A percentile compares a stretch with the other conserved stretches of the same genome.
phyloP scores from a whole-genome alignment of 1,140 invertebrate species.

The Zaprionus tsacasi region DNA sequence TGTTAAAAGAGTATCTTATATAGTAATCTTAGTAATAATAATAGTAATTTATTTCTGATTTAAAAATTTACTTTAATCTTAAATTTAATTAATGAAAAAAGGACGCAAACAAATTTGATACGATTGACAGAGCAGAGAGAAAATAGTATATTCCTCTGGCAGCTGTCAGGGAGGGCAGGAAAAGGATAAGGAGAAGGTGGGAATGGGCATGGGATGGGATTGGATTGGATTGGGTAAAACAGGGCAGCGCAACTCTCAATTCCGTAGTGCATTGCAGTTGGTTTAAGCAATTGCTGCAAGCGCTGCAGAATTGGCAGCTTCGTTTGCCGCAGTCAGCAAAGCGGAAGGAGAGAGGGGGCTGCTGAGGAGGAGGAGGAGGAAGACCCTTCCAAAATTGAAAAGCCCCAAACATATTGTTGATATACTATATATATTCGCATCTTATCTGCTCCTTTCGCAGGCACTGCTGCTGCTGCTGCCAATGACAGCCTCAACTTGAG shows the following conservation, averaged over 20 bases:
- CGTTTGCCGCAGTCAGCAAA: constrained; percentile 30
- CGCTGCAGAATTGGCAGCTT: constrained; percentile 92
- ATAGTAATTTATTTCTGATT: not conserved
- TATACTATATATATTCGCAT: not conserved
- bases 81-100: not conserved
- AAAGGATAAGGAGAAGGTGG: no score
- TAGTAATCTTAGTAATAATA: no score
- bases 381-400: constrained; percentile 2
- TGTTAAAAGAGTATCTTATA: no score
- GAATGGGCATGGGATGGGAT: no score
- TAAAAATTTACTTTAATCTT: not conserved
- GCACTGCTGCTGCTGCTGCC: constrained; percentile 23
- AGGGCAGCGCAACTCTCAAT: constrained; percentile 88
- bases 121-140: constrained; percentile 15
- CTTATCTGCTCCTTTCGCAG: constrained; percentile 3
- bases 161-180: not conserved
- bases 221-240: not conserved
- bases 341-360: not conserved
- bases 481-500: constrained; percentile 22
- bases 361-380: not conserved
- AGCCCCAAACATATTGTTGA: not conserved
- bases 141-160: constrained; percentile 2
- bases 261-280: constrained; percentile 97
- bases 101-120: not conserved
- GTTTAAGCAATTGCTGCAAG: constrained; percentile 90